These are phyloP conservation scores for Nixonia krombeini DNA, from an alignment of 1,140 invertebrate genomes.

Conservation along the genomic window DNA sequence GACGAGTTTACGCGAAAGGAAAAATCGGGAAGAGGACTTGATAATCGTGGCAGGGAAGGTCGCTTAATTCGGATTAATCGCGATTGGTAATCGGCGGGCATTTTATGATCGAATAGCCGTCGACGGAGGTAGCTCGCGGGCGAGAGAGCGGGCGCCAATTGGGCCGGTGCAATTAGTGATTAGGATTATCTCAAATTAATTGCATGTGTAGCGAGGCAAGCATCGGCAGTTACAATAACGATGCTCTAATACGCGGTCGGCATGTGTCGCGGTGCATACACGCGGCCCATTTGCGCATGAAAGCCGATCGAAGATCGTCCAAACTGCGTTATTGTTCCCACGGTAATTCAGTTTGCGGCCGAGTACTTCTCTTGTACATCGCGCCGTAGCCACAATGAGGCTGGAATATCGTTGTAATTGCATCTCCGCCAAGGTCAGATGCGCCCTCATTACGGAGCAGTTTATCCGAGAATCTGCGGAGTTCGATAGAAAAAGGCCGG, in stretches of 20 bases:
- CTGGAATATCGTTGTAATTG: slow-evolving; percentile 30
- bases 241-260: slow-evolving; percentile 38
- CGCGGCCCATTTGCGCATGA: slow-evolving; percentile 35
- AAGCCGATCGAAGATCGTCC: slow-evolving; percentile 58
- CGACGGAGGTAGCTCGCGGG: slow-evolving; percentile 22
- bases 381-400: slow-evolving; percentile 13
- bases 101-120: slow-evolving; percentile 6
- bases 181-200: slow-evolving; percentile 71
- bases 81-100: slow-evolving; percentile 35
- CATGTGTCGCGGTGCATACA: slow-evolving; percentile 46
- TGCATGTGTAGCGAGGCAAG: slow-evolving; percentile 47
- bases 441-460: too few species aligned
- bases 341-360: slow-evolving; percentile 60
- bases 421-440: too few species aligned
- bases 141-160: slow-evolving; percentile 46
- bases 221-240: slow-evolving; percentile 57
- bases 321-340: slow-evolving; percentile 53
- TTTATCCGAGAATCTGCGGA: too few species aligned
- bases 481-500: too few species aligned
- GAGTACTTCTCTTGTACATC: slow-evolving; percentile 46
- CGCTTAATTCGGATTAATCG: slow-evolving; percentile 11
- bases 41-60: not conserved
- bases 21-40: too few species aligned
- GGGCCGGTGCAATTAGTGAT: slow-evolving; percentile 62
- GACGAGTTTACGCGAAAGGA: slow-evolving; percentile 10